Evolutionary conservation across 2,113 vertebrate genomes (phyloP).

Genomic region (Oplegnathus fasciatus): DNA sequence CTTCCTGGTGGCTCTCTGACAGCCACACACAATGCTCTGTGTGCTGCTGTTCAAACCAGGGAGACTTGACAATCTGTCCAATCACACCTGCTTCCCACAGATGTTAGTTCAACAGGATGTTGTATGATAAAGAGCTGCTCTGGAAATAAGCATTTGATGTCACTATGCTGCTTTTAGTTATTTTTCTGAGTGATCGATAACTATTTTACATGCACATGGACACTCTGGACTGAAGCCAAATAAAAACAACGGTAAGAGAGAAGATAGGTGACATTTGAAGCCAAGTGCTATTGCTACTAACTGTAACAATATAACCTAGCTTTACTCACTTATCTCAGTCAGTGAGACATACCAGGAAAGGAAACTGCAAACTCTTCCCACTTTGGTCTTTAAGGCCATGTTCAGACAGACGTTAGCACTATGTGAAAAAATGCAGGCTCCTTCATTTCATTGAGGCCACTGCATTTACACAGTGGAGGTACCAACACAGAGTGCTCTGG

Average conservation of each 20-base stretch:
- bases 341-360: neutral
- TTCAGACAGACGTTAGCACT: neutral
- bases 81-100: constrained; percentile 22
- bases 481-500: too few species aligned
- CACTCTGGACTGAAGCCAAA: neutral
- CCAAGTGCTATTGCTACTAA: neutral
- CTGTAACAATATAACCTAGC: neutral
- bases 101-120: neutral
- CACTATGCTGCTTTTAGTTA: neutral
- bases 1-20: constrained; percentile 49
- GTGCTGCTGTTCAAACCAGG: neutral
- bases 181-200: neutral
- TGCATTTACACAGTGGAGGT: too few species aligned
- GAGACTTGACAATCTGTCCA: constrained; percentile 21
- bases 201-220: neutral
- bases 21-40: constrained; percentile 18
- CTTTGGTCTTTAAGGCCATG: neutral
- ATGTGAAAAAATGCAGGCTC: neutral
- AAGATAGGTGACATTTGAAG: neutral
- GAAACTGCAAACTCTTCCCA: neutral
- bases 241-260: neutral
- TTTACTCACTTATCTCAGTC: neutral
- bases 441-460: neutral
- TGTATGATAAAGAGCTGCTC: neutral
- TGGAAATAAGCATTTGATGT: neutral